A percentile compares a stretch with the other conserved stretches of the same genome.
Conservation (phyloP, 2,888 invertebrate genomes). For the Chromoteleia sp. region DNA sequence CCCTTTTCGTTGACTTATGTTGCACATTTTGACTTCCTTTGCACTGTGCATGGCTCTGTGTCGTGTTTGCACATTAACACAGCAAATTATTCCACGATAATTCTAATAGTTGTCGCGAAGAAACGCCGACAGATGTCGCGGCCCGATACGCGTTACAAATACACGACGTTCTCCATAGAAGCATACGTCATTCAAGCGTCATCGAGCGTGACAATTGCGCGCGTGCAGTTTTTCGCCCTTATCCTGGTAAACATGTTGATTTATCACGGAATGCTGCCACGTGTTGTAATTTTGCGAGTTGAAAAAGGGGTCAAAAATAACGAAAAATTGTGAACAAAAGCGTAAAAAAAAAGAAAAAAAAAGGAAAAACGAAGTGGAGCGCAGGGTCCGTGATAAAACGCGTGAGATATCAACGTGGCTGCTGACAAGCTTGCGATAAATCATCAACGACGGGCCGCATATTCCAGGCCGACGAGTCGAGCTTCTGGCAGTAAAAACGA, state of each 20-base stretch:
- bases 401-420: conserved; percentile 66
- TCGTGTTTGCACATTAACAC: conserved; percentile 27
- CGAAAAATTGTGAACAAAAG: conserved; percentile 38
- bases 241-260: conserved; percentile 66
- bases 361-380: conserved; percentile 28
- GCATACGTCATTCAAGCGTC: conserved; percentile 65
- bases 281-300: conserved; percentile 56
- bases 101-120: no score
- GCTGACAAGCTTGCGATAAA: conserved; percentile 65
- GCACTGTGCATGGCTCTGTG: conserved; percentile 45
- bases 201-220: conserved; percentile 63
- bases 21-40: conserved; percentile 30
- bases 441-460: conserved; percentile 66
- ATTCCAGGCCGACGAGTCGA: conserved; percentile 46
- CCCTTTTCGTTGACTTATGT: no score
- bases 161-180: conserved; percentile 7
- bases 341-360: not conserved
- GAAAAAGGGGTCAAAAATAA: conserved; percentile 34
- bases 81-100: conserved; percentile 21
- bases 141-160: conserved; percentile 27
- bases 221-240: conserved; percentile 56
- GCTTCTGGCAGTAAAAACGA: conserved; percentile 49
- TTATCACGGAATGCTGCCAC: conserved; percentile 50
- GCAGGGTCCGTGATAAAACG: conserved; percentile 63
- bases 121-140: conserved; percentile 26